Conservation (phyloP, 1,140 invertebrate genomes). For the Drosophila aff. region DNA sequence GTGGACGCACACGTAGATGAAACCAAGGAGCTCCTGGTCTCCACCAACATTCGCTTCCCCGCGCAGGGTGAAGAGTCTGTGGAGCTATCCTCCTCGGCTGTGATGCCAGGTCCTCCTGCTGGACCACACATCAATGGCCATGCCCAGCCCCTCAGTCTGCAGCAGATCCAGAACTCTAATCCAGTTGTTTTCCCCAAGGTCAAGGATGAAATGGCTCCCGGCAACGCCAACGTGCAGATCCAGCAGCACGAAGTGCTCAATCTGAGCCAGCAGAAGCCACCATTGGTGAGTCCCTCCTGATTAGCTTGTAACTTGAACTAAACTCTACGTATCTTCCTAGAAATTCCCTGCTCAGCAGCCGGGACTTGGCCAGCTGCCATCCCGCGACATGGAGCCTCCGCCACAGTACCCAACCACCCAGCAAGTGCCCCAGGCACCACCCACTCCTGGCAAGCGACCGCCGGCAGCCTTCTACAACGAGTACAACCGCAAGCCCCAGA, state of each 20-base stretch:
- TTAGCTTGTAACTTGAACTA: neutral
- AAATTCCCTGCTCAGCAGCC: constrained; percentile 64
- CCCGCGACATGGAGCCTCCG: constrained; percentile 77
- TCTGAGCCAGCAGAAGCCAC: constrained; percentile 71
- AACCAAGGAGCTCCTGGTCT: constrained; percentile 74
- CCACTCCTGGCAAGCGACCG: constrained; percentile 58
- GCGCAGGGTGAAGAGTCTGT: constrained; percentile 65
- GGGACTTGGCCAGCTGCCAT: constrained; percentile 45
- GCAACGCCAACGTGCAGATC: constrained; percentile 65
- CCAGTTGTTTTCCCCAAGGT: constrained; percentile 76
- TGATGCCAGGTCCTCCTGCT: constrained; percentile 42
- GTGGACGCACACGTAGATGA: constrained; percentile 32
- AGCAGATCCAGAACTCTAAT: constrained; percentile 74
- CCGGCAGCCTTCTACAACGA: constrained; percentile 81
- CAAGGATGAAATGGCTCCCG: constrained; percentile 44
- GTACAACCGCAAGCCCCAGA: constrained; percentile 79
- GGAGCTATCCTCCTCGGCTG: constrained; percentile 41
- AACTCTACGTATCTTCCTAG: constrained; percentile 18
- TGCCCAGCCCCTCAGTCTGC: constrained; percentile 77
- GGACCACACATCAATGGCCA: constrained; percentile 75
- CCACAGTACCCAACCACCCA: constrained; percentile 63
- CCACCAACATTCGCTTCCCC: constrained; percentile 83
- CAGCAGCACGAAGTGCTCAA: constrained; percentile 81
- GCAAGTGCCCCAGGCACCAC: constrained; percentile 40
- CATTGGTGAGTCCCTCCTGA: constrained; percentile 51